Evolutionary conservation across 2,888 invertebrate species (phyloP).

Genomic region (Rhopalosiphum nymphaeae): DNA sequence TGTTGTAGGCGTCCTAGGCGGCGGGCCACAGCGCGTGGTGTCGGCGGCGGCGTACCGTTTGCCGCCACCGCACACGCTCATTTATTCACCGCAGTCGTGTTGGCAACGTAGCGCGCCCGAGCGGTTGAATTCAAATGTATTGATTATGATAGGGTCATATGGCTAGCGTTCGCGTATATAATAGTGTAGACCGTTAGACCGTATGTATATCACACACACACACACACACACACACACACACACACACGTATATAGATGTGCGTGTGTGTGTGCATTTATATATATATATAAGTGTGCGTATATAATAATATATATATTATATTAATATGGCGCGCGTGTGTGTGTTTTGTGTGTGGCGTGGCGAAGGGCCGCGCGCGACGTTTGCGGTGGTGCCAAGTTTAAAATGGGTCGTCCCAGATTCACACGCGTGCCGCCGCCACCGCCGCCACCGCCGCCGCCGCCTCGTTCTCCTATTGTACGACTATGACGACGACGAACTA

Average conservation of each 20-base stretch:
- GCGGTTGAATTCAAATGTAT: conserved; percentile 56
- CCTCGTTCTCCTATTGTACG: not conserved
- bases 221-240: not conserved
- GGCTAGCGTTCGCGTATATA: not conserved
- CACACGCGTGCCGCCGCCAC: conserved; percentile 43
- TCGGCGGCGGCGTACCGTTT: conserved; percentile 1
- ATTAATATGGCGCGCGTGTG: not conserved
- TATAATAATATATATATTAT: not conserved
- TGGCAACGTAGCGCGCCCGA: conserved; percentile 48
- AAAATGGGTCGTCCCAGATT: conserved; percentile 63
- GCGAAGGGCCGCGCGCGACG: conserved; percentile 43
- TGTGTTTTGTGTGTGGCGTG: not conserved
- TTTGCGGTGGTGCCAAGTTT: conserved; percentile 62
- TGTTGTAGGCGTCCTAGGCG: not conserved
- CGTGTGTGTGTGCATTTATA: not conserved
- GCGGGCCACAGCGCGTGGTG: not conserved
- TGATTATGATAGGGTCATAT: conserved; percentile 59
- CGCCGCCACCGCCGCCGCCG: not conserved
- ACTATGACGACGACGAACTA: conserved; percentile 4
- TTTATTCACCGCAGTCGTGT: conserved; percentile 44
- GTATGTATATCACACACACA: not conserved
- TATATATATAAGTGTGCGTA: not conserved
- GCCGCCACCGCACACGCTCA: not conserved
- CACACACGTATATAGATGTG: not conserved
- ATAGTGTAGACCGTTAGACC: not conserved